Base-by-base conservation (phyloP, 2,888 invertebrate species). In the Panopea generosa region DNA sequence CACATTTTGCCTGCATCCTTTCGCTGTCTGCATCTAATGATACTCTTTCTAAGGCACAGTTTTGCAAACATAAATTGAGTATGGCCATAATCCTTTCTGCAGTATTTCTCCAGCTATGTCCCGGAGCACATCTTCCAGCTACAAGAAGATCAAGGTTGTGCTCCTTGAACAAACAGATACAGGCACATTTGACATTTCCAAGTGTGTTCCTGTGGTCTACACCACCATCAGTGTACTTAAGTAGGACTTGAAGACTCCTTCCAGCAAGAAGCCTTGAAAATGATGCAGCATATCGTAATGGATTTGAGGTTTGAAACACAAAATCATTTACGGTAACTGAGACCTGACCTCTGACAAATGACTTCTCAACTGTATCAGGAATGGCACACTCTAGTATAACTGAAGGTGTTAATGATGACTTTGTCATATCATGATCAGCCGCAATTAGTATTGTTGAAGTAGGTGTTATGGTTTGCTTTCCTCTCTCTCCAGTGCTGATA, bases 21-120 rank as follows among this genome's bases (percentile, higher is more conserved):
- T 56, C 67, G 4, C 16, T 11, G 9, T 49, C 49, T 16, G 26
- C 67, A 33, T 57, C 57, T 4, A 11, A 16, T 20, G 49, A 2
- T 24, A 14, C 11, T 40, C 72, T 22, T 33, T 62, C 67, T 16
- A 38, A n/a, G 7, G 71, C 22, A 38, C 53, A 38, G 38, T 72
- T 77, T 38, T 67, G 72, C 6, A 72, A 27, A 1, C 77, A 67
- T 14, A 38, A 26, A 26, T 69, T 77, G 7, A 77, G 26, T 9
- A 72, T 24, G 4, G 65, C 49, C 72, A 77, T 77, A 9, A 73
- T 38, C 14, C 77, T 22, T 43, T 73, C 73, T 1, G 69, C 72
- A 14, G 77, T 68, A 40, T 77, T 72, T 22, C n/a, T 14, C 29
- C 38, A 77, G 40, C 77, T 72, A n/a, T 77, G 69, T 1, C 77